phyloP scores from a whole-genome alignment of 2,888 invertebrate species.

The Drosophila subsilvestris region DNA sequence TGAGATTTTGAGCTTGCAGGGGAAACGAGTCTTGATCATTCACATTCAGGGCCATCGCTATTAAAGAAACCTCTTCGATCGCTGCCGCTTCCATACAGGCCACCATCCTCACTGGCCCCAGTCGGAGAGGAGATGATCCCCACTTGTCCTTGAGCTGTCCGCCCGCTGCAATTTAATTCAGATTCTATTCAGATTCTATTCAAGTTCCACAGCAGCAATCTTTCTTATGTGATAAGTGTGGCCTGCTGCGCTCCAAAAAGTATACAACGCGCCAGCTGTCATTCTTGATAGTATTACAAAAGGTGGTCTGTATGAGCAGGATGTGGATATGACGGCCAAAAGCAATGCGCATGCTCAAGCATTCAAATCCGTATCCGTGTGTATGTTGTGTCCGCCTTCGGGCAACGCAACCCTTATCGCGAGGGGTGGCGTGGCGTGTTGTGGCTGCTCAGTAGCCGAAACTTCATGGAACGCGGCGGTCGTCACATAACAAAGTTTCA shows the following conservation, averaged over 20 bases:
- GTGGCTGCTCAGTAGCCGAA: slow-evolving; percentile 56
- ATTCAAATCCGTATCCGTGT: too few relatives aligned
- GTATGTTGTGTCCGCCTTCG: too few relatives aligned
- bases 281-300: not conserved
- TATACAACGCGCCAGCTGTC: slow-evolving; percentile 9
- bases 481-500: slow-evolving; percentile 50
- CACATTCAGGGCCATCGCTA: too few relatives aligned
- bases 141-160: too few relatives aligned
- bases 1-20: too few relatives aligned
- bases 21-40: too few relatives aligned
- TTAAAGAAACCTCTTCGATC: too few relatives aligned
- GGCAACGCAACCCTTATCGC: slow-evolving; percentile 27
- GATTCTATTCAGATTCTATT: not conserved
- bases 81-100: too few relatives aligned
- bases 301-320: not conserved
- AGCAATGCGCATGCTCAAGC: not conserved
- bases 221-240: slow-evolving; percentile 4
- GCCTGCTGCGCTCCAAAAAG: slow-evolving; percentile 11
- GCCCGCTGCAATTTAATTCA: not conserved
- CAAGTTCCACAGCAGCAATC: not conserved
- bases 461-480: slow-evolving; percentile 52
- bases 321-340: not conserved
- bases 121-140: too few relatives aligned
- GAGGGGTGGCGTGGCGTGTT: slow-evolving; percentile 44
- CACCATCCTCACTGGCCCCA: too few relatives aligned